phyloP scores from a whole-genome alignment of 2,113 vertebrate genomes.

The Dicrurus megarhynchus region DNA sequence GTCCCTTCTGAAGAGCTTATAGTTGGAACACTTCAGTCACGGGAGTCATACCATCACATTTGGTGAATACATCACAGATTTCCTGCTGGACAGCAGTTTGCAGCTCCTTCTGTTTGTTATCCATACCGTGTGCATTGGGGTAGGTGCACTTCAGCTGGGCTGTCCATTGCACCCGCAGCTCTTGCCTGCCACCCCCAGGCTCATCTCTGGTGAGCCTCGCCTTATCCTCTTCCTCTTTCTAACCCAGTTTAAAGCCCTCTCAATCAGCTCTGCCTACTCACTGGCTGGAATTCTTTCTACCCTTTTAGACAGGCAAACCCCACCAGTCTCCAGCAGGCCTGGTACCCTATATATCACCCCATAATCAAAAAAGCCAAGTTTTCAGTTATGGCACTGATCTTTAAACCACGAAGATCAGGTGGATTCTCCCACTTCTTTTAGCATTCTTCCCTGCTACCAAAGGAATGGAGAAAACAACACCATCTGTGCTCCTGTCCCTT shows the following conservation, averaged over 20 bases:
- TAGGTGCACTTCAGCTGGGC: not conserved
- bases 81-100: not conserved
- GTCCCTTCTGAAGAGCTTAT: not conserved
- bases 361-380: rapidly evolving
- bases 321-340: not conserved
- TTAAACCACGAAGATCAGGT: not conserved
- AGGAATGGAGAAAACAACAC: not conserved
- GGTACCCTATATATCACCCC: not conserved
- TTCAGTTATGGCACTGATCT: not conserved
- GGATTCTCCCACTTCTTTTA: not conserved
- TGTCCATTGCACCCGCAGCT: not conserved
- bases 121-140: rapidly evolving
- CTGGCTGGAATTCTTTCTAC: rapidly evolving
- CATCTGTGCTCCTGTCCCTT: not conserved
- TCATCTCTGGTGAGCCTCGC: not conserved
- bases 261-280: not conserved
- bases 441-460: not conserved
- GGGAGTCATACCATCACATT: not conserved
- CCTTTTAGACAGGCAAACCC: not conserved
- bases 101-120: not conserved
- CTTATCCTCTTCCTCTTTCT: not conserved
- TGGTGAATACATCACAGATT: not conserved
- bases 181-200: too few relatives aligned
- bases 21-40: not conserved
- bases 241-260: not conserved